A percentile compares a stretch with the other conserved stretches of the same genome.
Conservation (phyloP, 2,888 invertebrate species). For the Dusona sp. region DNA sequence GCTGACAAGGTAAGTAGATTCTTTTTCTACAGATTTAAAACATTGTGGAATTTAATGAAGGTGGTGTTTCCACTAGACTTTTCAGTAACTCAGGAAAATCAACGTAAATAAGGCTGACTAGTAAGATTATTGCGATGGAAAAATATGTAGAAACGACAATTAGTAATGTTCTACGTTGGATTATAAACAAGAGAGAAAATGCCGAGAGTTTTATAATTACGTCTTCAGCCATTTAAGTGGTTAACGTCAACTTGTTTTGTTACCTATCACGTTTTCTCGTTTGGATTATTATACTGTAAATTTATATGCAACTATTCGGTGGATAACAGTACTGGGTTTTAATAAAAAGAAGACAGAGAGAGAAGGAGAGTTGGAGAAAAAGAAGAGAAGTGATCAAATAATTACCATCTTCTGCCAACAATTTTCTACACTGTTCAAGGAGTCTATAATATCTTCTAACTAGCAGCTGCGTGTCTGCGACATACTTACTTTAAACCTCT, state of each 20-base stretch:
- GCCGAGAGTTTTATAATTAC: constrained; percentile 44
- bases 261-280: constrained; percentile 13
- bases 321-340: constrained; percentile 39
- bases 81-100: neutral
- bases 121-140: neutral
- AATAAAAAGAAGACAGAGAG: constrained; percentile 25
- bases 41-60: neutral
- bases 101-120: neutral
- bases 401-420: constrained; percentile 41
- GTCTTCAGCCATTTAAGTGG: constrained; percentile 43
- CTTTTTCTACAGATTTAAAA: neutral
- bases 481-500: constrained; percentile 5
- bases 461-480: constrained; percentile 28
- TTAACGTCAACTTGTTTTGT: constrained; percentile 43
- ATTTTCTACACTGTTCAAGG: constrained; percentile 31
- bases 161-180: neutral
- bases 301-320: constrained; percentile 42
- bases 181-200: constrained; percentile 23
- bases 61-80: neutral
- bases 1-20: neutral
- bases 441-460: constrained; percentile 36
- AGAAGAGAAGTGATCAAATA: constrained; percentile 31
- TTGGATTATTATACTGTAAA: constrained; percentile 47
- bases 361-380: constrained; percentile 23
- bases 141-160: constrained; percentile 29